Evolutionary conservation across 2,888 invertebrate genomes (phyloP), one percentile per base, ranked within the genome.

Genomic region (Hirtodrosophila cameraria): DNA sequence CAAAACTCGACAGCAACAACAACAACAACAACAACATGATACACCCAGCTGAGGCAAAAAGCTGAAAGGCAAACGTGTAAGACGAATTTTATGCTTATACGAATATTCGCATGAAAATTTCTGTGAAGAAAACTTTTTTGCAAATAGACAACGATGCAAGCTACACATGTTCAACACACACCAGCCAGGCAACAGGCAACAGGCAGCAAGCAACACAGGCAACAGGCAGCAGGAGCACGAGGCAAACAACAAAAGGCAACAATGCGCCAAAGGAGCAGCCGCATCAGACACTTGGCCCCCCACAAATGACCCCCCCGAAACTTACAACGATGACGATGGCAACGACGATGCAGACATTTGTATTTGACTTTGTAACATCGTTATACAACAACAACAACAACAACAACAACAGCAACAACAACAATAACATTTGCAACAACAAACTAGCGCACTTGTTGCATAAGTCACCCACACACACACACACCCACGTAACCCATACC

Each of bases 361-460:
- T 83, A 71, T 83, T 80, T 83, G 75, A 80, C 83, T 80, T 83
- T 83, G 80, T 75, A 80, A 80, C 80, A 76, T 69, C 74, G 80
- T 80, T 80, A 76, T 38, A 75, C 67, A 81, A 70, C 76, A 79
- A 70, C 68, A 69, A 48, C 42, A 60, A 50, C 28, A 66, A 20
- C 33, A 42, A 36, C 43, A 60, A 20, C 42, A 52, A 20, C 7
- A 53, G 20, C 42, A 62, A 9, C 20, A 11, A 15, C 16, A 48
- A 35, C 41, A 59, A 25, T 43, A 62, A 9, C 20, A 11, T 12
- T 12, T 42, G 30, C 41, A 59, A 45, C 50, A 62, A 36, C 33
- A 43, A 67, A 81, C 75, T 85, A 71, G 76, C 63, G 60, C 82
- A 85, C 83, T 85, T 84, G 83, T 84, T 84, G 83, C 83, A 85